Base-by-base conservation (phyloP, 2,888 invertebrate genomes). In the Prenolepis imparis region DNA sequence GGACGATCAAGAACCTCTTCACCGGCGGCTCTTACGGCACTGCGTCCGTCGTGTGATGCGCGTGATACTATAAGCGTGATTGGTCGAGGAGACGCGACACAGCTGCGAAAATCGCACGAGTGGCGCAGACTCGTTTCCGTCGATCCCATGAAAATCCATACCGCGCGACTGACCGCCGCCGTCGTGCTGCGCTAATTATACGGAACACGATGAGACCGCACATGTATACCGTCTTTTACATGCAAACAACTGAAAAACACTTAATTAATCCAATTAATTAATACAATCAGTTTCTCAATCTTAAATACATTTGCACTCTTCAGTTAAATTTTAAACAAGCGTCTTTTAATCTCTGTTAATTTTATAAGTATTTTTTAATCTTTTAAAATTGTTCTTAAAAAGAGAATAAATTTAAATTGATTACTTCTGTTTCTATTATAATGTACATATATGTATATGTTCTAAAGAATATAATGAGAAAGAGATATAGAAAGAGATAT, bases 71-170 rank as follows among this genome's bases (percentile, higher is more conserved):
- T n/a, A 67, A 83, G 64, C 57, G 59, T 32, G 68, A 88, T 86
- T 88, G 85, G 86, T 77, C 64, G 74, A 67, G 28, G 12, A 44
- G 70, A 12, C 80, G 67, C 83, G 73, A 52, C 52, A 74, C 64
- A 72, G 66, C 74, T 59, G 83, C 44, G 75, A 85, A 52, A 52
- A 74, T 55, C 73, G 64, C 83, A 83, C 88, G 86, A 89, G 87
- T 91, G 92, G 92, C 93, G 93, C 92, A 92, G 91, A 83, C 91
- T 91, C 91, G 83, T 87, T 77, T 78, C 84, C 88, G 70, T 85
- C 90, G 85, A 70, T 87, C 74, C 85, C 83, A 86, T 85, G 91
- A 93, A 93, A 94, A 94, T 94, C 93, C 91, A 93, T 94, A 93
- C 70, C 68, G 57, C 61, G 32, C 72, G 41, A 85, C 59, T 55